Percentiles rank a stretch among this genome's conserved stretches.
Conservation (phyloP, 2,888 invertebrate genomes). For the Nezara viridula region DNA sequence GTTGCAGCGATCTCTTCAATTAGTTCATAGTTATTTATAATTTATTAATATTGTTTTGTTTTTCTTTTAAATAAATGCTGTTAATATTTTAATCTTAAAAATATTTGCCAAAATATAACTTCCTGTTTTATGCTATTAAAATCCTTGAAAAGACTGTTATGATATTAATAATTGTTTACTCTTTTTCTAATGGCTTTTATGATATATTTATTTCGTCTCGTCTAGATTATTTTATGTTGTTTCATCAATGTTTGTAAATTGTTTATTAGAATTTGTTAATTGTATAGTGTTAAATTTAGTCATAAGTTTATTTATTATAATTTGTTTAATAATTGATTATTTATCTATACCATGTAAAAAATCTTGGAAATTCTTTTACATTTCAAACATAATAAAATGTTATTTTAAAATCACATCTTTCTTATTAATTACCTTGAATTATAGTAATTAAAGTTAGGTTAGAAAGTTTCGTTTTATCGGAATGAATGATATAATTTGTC, state of each 20-base stretch:
- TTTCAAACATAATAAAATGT: neutral
- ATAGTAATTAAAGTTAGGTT: neutral
- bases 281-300: conserved; percentile 15
- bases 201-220: neutral
- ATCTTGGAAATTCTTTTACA: neutral
- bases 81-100: neutral
- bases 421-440: neutral
- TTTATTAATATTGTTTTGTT: neutral
- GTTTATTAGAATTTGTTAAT: conserved; percentile 12
- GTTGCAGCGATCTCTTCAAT: conserved; percentile 63
- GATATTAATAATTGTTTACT: conserved; percentile 37
- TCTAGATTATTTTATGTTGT: conserved; percentile 20
- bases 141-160: conserved; percentile 30
- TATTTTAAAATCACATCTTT: neutral
- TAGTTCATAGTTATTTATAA: neutral
- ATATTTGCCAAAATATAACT: conserved; percentile 35
- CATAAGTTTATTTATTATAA: neutral
- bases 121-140: conserved; percentile 39
- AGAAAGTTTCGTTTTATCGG: too few species aligned
- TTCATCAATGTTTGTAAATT: conserved; percentile 35
- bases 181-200: conserved; percentile 28
- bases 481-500: too few species aligned
- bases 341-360: neutral
- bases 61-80: neutral
- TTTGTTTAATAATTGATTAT: neutral